Conservation (phyloP, 37 sponge, comb jelly and placozoan species). For the Ianthella basta region DNA sequence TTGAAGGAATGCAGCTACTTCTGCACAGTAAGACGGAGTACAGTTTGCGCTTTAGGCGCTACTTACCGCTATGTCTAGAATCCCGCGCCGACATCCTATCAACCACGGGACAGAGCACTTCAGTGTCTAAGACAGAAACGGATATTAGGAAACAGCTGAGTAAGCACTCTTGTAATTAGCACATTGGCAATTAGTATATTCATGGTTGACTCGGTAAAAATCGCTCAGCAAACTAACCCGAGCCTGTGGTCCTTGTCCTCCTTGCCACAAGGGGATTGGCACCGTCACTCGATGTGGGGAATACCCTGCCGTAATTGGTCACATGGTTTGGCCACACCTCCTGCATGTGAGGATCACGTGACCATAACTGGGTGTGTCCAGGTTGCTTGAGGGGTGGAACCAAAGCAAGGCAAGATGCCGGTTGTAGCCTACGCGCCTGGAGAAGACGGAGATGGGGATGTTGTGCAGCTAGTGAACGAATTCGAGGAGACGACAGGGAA, state of each 20-base stretch:
- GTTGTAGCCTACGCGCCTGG: not conserved
- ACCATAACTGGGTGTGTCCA: slow-evolving; percentile 4
- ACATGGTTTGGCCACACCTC: not conserved
- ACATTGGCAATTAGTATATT: too few species aligned
- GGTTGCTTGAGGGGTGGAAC: not conserved
- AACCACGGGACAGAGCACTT: too few species aligned
- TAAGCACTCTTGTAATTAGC: too few species aligned
- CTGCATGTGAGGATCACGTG: slow-evolving; percentile 15
- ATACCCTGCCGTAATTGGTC: slow-evolving; percentile 17
- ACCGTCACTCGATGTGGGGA: not conserved
- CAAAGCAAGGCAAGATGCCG: not conserved
- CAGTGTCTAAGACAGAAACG: too few species aligned
- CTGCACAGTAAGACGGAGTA: too few species aligned
- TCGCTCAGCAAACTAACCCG: too few species aligned
- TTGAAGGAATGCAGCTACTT: too few species aligned
- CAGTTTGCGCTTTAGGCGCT: not conserved
- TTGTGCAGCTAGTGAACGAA: not conserved
- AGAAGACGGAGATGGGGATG: slow-evolving; percentile 3
- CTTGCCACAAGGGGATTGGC: not conserved
- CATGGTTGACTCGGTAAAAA: too few species aligned
- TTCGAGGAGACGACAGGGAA: slow-evolving; percentile 2
- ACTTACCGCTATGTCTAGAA: slow-evolving; percentile 19
- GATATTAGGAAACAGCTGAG: too few species aligned
- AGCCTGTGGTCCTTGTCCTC: too few species aligned
- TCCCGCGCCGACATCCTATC: slow-evolving; percentile 4